These are phyloP conservation scores for Crepidodera aurea DNA, from an alignment of 2,888 invertebrate genomes.

Conservation along the genomic window DNA sequence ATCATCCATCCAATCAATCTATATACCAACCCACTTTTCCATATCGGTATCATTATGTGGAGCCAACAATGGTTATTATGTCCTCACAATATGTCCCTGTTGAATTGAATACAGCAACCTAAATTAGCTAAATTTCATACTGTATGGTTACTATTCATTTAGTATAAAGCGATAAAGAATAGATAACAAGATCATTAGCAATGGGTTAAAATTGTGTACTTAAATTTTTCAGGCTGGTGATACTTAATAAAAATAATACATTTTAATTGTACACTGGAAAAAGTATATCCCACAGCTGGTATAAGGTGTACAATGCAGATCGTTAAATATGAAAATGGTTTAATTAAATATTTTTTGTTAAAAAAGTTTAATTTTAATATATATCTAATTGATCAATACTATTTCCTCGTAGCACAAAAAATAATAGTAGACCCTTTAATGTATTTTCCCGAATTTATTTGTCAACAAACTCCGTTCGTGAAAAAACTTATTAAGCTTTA, in stretches of 20 bases:
- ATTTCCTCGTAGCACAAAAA: too few relatives aligned
- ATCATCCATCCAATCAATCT: conserved; percentile 8
- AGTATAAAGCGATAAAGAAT: conserved; percentile 4
- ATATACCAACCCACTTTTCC: not conserved
- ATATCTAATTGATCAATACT: too few relatives aligned
- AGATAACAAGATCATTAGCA: not conserved
- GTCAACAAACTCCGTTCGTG: not conserved
- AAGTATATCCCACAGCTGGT: too few relatives aligned
- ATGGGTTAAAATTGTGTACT: not conserved
- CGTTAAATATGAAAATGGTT: too few relatives aligned
- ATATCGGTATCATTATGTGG: conserved; percentile 1
- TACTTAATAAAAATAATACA: too few relatives aligned
- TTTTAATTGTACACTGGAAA: too few relatives aligned
- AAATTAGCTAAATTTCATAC: conserved; percentile 4
- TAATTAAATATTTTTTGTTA: too few relatives aligned
- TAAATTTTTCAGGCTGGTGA: not conserved
- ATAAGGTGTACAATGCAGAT: too few relatives aligned
- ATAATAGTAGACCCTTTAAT: too few relatives aligned
- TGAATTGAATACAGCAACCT: conserved; percentile 11
- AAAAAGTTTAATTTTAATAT: too few relatives aligned
- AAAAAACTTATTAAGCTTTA: not conserved
- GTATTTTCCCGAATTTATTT: too few relatives aligned
- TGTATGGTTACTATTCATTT: conserved; percentile 6
- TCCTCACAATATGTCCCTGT: conserved; percentile 11
- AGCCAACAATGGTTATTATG: conserved; percentile 8